Evolutionary conservation across 1,140 invertebrate genomes (phyloP).

Genomic region (Cherax destructor): DNA sequence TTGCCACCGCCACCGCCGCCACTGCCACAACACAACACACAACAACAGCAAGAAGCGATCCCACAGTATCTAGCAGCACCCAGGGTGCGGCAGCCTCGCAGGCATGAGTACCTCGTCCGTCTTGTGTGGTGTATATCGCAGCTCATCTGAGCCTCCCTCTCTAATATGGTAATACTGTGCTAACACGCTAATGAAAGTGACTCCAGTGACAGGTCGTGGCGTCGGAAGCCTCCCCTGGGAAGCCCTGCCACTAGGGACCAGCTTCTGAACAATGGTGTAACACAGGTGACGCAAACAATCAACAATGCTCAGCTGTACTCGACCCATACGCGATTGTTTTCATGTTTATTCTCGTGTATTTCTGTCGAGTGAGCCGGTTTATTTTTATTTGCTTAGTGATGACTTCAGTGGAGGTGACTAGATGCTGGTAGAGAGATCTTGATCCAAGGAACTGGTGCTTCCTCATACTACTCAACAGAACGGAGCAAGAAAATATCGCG

Average conservation of each 20-base stretch:
- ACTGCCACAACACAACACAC: background rate
- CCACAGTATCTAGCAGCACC: background rate
- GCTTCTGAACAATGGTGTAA: slow-evolving; percentile 43
- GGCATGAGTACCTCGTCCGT: background rate
- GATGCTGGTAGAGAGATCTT: too few species aligned
- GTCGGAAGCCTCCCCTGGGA: background rate
- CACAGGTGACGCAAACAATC: slow-evolving; percentile 14
- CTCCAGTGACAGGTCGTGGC: slow-evolving; percentile 24
- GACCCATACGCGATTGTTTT: too few species aligned
- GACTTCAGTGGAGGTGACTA: too few species aligned
- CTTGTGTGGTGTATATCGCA: slow-evolving; percentile 1
- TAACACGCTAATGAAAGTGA: slow-evolving; percentile 57
- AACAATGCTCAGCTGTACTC: background rate
- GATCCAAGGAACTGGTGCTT: too few species aligned
- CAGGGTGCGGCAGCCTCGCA: background rate
- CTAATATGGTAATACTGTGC: slow-evolving; percentile 50
- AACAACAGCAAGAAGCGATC: background rate
- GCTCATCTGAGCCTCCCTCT: slow-evolving; percentile 4
- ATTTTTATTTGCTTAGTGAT: too few species aligned
- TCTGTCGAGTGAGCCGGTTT: too few species aligned
- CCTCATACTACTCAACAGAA: too few species aligned
- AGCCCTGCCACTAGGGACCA: background rate
- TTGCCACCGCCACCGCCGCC: too few species aligned
- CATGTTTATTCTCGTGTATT: too few species aligned
- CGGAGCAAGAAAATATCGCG: too few species aligned